phyloP scores from a whole-genome alignment of 2,888 invertebrate genomes.

The Cephus nigrinus region DNA sequence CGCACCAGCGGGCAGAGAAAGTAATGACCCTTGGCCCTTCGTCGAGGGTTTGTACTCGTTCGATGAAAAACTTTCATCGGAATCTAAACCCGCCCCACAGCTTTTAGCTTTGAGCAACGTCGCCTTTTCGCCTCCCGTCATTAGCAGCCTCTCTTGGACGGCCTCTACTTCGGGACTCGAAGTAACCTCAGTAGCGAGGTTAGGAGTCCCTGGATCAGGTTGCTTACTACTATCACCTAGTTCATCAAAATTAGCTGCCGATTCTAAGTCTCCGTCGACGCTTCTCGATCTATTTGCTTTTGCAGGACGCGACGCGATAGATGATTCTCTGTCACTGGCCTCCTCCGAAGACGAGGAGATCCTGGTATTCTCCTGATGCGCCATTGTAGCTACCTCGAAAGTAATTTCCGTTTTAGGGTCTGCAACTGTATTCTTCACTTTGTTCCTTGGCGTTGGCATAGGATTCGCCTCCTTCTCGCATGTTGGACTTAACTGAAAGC shows the following conservation, averaged over 20 bases:
- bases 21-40: slow-evolving; percentile 67
- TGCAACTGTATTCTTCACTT: slow-evolving; percentile 14
- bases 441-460: slow-evolving; percentile 32
- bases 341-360: slow-evolving; percentile 24
- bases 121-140: slow-evolving; percentile 21
- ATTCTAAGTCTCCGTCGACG: slow-evolving; percentile 13
- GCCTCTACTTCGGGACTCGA: background rate
- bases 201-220: background rate
- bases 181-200: background rate
- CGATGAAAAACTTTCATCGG: slow-evolving; percentile 46
- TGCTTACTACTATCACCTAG: background rate
- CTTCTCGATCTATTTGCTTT: slow-evolving; percentile 12
- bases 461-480: slow-evolving; percentile 34
- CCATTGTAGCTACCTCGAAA: slow-evolving; percentile 19
- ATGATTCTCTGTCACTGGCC: background rate
- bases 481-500: slow-evolving; percentile 29
- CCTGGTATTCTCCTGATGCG: slow-evolving; percentile 11
- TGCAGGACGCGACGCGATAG: background rate
- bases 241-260: background rate
- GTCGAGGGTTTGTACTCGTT: slow-evolving; percentile 41
- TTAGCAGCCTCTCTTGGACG: slow-evolving; percentile 33
- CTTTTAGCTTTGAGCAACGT: slow-evolving; percentile 53
- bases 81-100: slow-evolving; percentile 60
- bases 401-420: slow-evolving; percentile 8
- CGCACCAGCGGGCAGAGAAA: slow-evolving; percentile 71